Evolutionary conservation across 2,797 vertebrate species (phyloP).

Genomic region (Gila robusta): DNA sequence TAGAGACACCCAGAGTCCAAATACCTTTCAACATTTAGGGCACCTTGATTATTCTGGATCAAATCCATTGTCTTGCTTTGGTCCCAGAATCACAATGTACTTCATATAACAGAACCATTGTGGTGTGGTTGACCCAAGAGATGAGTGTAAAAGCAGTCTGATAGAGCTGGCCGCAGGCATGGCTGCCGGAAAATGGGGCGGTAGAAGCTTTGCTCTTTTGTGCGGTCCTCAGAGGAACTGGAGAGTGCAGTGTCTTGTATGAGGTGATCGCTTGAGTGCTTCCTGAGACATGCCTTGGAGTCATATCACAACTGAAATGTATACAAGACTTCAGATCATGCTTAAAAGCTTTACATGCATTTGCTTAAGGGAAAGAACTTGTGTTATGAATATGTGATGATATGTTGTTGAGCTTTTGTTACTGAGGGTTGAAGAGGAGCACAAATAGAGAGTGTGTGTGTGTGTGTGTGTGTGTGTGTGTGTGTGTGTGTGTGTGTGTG

Average conservation of each 20-base stretch:
- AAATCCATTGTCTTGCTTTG: conserved; percentile 6
- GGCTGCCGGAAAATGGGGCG: conserved; percentile 38
- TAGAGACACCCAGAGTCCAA: background rate
- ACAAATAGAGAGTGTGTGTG: too few relatives aligned
- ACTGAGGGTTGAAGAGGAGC: too few relatives aligned
- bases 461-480: too few relatives aligned
- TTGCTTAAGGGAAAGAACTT: background rate
- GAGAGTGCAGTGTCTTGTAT: conserved; percentile 10
- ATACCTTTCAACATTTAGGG: background rate
- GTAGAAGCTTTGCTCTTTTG: conserved; percentile 31
- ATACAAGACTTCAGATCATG: conserved; percentile 24
- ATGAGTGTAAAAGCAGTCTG: conserved; percentile 27
- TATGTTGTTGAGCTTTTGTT: conserved; percentile 6
- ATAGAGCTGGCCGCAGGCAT: conserved; percentile 47
- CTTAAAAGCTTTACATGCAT: conserved; percentile 23
- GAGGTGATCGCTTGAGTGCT: background rate
- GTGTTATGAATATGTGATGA: conserved; percentile 20
- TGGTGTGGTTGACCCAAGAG: conserved; percentile 22
- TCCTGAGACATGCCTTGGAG: conserved; percentile 35
- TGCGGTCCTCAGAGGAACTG: conserved; percentile 17
- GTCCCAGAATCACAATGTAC: background rate
- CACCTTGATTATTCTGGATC: conserved; percentile 1
- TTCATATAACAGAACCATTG: background rate
- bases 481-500: too few relatives aligned
- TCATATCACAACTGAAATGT: conserved; percentile 7